These are phyloP conservation scores for Spheniscus mendiculus DNA, from an alignment of 2,113 vertebrate species.

Conservation along the genomic window DNA sequence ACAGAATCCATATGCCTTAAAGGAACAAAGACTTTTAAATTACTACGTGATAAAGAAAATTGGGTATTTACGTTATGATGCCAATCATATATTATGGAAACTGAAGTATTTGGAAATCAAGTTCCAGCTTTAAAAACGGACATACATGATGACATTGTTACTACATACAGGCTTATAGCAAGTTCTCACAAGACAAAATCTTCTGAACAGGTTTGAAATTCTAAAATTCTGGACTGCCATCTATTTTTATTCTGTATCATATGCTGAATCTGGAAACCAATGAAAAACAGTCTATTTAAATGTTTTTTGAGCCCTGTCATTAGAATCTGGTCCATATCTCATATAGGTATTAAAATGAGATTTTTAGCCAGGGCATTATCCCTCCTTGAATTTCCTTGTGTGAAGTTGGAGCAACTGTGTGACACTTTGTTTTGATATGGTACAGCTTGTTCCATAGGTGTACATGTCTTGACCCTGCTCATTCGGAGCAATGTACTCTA, in stretches of 20 bases:
- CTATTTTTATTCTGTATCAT: background rate
- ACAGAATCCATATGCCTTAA: background rate
- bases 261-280: background rate
- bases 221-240: background rate
- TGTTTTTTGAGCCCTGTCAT: background rate
- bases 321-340: background rate
- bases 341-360: background rate
- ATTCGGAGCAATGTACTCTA: rapidly evolving
- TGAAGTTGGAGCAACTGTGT: background rate
- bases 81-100: background rate
- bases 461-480: background rate
- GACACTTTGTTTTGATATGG: background rate
- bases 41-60: background rate
- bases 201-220: background rate
- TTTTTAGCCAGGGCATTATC: background rate
- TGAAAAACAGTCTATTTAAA: background rate
- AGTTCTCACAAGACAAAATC: background rate
- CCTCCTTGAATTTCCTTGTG: background rate
- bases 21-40: background rate
- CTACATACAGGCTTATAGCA: background rate
- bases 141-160: background rate
- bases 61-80: background rate
- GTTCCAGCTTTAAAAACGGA: background rate
- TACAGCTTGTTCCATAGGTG: background rate
- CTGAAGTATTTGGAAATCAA: background rate